These are phyloP conservation scores for Panulirus ornatus DNA, from an alignment of 1,140 invertebrate genomes.

Conservation along the genomic window DNA sequence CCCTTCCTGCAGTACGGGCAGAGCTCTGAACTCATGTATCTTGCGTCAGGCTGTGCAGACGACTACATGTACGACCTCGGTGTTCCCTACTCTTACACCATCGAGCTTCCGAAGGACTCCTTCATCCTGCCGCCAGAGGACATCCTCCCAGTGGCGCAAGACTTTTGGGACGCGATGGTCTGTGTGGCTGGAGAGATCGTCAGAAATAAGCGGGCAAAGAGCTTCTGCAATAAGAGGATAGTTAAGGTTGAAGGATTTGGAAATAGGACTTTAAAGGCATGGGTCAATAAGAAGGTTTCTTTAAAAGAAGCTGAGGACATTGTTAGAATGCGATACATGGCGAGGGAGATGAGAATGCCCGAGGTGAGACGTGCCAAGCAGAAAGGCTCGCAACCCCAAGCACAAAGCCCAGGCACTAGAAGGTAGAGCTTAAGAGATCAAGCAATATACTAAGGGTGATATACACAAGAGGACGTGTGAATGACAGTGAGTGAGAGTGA, in stretches of 20 bases:
- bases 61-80: conserved; percentile 82
- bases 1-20: conserved; percentile 3
- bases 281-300: conserved; percentile 4
- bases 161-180: conserved; percentile 83
- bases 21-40: conserved; percentile 57
- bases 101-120: conserved; percentile 88
- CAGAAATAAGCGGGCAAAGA: background rate
- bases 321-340: background rate
- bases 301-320: background rate
- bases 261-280: background rate
- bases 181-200: background rate
- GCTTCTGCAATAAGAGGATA: conserved; percentile 24
- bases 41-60: conserved; percentile 78
- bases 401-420: no score
- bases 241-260: background rate
- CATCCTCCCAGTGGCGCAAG: conserved; percentile 85
- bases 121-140: conserved; percentile 84
- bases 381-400: no score
- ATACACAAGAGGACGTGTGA: no score
- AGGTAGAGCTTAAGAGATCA: no score
- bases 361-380: background rate
- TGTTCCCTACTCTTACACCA: conserved; percentile 92
- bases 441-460: no score
- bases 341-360: background rate
- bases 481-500: no score